A percentile compares a stretch with the other conserved stretches of the same genome.
Conservation (phyloP, 2,797 vertebrate species). For the Synanceia verrucosa region DNA sequence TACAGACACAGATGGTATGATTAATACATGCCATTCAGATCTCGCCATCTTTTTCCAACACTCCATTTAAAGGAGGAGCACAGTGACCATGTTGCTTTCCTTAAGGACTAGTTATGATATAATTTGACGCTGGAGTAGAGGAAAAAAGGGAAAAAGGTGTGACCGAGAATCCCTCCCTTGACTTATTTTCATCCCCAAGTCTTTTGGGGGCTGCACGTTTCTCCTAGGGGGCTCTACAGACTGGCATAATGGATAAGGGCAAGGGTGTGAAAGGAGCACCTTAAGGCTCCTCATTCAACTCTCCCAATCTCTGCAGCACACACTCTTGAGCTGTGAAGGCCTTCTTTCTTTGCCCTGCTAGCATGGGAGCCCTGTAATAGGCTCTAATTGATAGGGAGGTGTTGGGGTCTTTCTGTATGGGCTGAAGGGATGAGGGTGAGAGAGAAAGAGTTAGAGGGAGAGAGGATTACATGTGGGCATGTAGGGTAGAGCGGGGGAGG, state of each 20-base stretch:
- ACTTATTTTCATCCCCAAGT: constrained; percentile 75
- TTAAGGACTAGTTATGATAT: constrained; percentile 77
- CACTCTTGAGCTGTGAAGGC: constrained; percentile 90
- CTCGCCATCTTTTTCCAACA: constrained; percentile 32
- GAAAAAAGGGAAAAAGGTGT: constrained; percentile 68
- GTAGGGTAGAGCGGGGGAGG: constrained; percentile 70
- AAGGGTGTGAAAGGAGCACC: constrained; percentile 83
- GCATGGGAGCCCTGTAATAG: constrained; percentile 97
- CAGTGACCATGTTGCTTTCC: constrained; percentile 69
- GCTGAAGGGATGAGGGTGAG: constrained; percentile 81
- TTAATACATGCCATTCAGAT: constrained; percentile 32
- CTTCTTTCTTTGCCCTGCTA: constrained; percentile 88
- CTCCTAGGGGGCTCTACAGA: constrained; percentile 73
- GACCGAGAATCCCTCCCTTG: constrained; percentile 76
- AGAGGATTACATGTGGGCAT: constrained; percentile 73
- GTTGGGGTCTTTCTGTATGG: constrained; percentile 93
- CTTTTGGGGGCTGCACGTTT: constrained; percentile 72
- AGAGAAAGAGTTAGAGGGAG: constrained; percentile 49
- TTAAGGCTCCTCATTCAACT: constrained; percentile 81
- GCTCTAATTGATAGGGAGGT: constrained; percentile 99
- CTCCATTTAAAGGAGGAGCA: constrained; percentile 55
- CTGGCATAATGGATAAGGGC: constrained; percentile 80
- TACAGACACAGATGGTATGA: constrained; percentile 24
- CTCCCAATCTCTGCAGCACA: constrained; percentile 83
- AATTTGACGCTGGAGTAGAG: constrained; percentile 70